Evolutionary conservation across 1,140 invertebrate genomes (phyloP), one percentile per base, ranked within the genome.

Genomic region (Brachionus sp.): DNA sequence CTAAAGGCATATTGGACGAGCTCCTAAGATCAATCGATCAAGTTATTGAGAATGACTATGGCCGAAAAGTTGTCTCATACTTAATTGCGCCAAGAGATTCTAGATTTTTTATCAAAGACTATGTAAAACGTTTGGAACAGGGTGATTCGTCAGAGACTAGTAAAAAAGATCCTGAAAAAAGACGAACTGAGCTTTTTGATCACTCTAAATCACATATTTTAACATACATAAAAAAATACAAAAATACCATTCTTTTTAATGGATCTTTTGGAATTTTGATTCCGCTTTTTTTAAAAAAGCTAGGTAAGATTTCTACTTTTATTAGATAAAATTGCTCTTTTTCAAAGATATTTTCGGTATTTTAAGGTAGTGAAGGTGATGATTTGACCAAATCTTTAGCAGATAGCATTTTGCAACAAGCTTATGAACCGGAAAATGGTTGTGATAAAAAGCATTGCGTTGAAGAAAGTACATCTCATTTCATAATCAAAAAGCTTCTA

Each of bases 61-160:
- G 90, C 4, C 85, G 89, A 9, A 90, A 90, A 85, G 90, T 92
- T 7, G 84, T 98, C 39, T 90, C 94, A 25, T 97, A 96, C 91
- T 88, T 98, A 12, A 91, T 97, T 5, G 92, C 92, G 57, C 93
- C 94, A 9, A 92, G 93, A 53, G 92, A 95, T 85, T 89, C 91
- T 0, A 89, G 89, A 57, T 92, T 92, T 85, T 94, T 95, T 85
- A 93, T 94, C 89, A 93, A 94, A 0, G 87, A 87, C 25, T 90
- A 93, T 9, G 90, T 93, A 0, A 90, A 92, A 19, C 91, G 91
- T 85, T 89, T 96, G 0, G 90, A 92, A 83, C 87, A 91, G 84
- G 94, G 93, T 0, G 90, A 93, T 83, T 87, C 88, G 4, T 92
- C 86, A 84, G 50, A 83, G 13, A 62, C 82, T 70, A 93, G 92